Conservation (phyloP, 2,888 invertebrate species). For the Notodromas monacha region DNA sequence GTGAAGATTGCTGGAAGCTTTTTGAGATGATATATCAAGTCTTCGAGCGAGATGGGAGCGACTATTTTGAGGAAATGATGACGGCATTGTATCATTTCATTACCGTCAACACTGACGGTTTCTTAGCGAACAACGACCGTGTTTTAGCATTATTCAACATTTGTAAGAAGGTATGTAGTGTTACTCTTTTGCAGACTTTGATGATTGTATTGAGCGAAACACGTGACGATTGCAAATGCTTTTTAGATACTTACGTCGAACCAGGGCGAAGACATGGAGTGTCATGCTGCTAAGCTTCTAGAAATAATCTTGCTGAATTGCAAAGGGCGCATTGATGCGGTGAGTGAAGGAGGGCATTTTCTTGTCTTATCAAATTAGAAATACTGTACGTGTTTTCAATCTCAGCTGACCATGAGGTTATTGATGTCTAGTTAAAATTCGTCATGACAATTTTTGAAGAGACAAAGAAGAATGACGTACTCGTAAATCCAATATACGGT, state of each 20-base stretch:
- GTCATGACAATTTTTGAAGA: too few relatives aligned
- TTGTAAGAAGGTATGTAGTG: conserved; percentile 40
- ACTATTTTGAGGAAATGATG: conserved; percentile 96
- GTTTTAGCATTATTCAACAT: conserved; percentile 72
- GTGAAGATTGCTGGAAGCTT: conserved; percentile 83
- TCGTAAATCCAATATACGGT: too few relatives aligned
- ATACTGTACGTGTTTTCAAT: too few relatives aligned
- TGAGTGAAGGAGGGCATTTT: too few relatives aligned
- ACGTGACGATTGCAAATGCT: too few relatives aligned
- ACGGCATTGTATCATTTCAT: conserved; percentile 90
- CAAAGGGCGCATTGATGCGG: conserved; percentile 31
- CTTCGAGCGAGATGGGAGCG: conserved; percentile 47
- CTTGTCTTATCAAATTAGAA: too few relatives aligned
- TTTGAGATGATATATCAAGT: conserved; percentile 45
- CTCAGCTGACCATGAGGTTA: too few relatives aligned
- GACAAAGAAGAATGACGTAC: too few relatives aligned
- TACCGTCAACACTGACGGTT: conserved; percentile 70
- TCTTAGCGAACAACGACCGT: conserved; percentile 60
- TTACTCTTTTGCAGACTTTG: too few relatives aligned
- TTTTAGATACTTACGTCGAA: conserved; percentile 28
- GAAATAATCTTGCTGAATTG: conserved; percentile 87
- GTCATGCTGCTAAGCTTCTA: conserved; percentile 79
- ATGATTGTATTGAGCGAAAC: too few relatives aligned
- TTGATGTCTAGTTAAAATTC: too few relatives aligned
- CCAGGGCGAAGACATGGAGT: conserved; percentile 65